Conservation (phyloP, 2,888 invertebrate genomes). For the Leptothorax acervorum region DNA sequence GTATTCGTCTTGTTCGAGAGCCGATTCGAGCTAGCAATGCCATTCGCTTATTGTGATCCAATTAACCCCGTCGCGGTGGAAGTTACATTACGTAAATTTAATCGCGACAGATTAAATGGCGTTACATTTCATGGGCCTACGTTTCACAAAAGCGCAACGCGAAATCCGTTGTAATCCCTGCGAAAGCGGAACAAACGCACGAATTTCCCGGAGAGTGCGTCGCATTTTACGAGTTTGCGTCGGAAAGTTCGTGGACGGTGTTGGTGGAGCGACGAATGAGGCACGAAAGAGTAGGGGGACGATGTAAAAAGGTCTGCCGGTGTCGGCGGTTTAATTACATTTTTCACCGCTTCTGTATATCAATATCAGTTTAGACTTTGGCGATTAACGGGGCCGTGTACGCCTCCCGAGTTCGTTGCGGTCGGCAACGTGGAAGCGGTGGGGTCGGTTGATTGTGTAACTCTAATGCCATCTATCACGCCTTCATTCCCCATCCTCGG, state of each 20-base stretch:
- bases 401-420: conserved; percentile 67
- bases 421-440: conserved; percentile 57
- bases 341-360: conserved; percentile 74
- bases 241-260: conserved; percentile 21
- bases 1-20: conserved; percentile 1
- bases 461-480: conserved; percentile 81
- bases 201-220: conserved; percentile 6
- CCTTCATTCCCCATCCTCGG: conserved; percentile 77
- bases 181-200: not conserved
- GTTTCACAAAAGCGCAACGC: conserved; percentile 4
- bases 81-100: conserved; percentile 22
- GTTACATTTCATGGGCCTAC: not conserved
- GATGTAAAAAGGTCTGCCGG: conserved; percentile 23
- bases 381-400: conserved; percentile 74
- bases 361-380: conserved; percentile 79
- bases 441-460: conserved; percentile 77
- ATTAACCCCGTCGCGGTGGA: not conserved
- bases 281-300: not conserved
- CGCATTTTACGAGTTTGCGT: conserved; percentile 24
- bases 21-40: not conserved
- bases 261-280: not conserved
- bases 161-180: not conserved
- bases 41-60: conserved; percentile 12
- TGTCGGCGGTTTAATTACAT: conserved; percentile 76
- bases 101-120: conserved; percentile 20